phyloP scores from a whole-genome alignment of 2,888 invertebrate species.

The Noctuana brunneofusca region DNA sequence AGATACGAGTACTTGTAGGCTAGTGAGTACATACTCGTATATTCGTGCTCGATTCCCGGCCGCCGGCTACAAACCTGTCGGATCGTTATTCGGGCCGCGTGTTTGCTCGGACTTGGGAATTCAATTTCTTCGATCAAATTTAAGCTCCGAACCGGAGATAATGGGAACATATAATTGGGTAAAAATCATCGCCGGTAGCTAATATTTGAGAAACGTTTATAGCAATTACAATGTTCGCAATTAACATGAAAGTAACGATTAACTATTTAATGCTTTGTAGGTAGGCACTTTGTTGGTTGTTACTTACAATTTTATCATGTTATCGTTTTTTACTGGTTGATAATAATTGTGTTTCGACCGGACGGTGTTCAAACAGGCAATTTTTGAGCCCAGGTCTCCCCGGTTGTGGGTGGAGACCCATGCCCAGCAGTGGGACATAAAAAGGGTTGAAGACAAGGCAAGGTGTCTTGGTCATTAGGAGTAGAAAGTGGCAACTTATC shows the following conservation, averaged over 20 bases:
- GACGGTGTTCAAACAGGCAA: no score
- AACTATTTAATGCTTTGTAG: background rate
- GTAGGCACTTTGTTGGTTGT: background rate
- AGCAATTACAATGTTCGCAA: conserved; percentile 3
- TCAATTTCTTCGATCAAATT: conserved; percentile 24
- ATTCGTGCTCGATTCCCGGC: no score
- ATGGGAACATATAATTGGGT: conserved; percentile 13
- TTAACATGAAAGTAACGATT: background rate
- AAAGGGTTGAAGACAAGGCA: no score
- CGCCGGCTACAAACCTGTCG: background rate
- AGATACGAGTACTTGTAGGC: no score
- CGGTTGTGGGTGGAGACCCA: no score
- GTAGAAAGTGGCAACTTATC: no score
- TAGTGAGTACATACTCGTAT: no score
- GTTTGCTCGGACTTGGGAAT: conserved; percentile 17
- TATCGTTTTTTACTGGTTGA: no score
- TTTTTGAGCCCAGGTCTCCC: no score
- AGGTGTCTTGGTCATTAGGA: no score
- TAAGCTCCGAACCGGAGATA: conserved; percentile 19
- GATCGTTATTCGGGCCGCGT: conserved; percentile 19
- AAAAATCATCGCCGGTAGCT: conserved; percentile 6
- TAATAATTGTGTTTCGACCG: no score
- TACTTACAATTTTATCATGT: background rate
- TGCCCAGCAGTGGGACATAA: no score
- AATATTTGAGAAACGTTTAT: conserved; percentile 15